These are phyloP conservation scores for Brachionus manjavacas DNA, from an alignment of 1,140 invertebrate genomes.

Conservation along the genomic window DNA sequence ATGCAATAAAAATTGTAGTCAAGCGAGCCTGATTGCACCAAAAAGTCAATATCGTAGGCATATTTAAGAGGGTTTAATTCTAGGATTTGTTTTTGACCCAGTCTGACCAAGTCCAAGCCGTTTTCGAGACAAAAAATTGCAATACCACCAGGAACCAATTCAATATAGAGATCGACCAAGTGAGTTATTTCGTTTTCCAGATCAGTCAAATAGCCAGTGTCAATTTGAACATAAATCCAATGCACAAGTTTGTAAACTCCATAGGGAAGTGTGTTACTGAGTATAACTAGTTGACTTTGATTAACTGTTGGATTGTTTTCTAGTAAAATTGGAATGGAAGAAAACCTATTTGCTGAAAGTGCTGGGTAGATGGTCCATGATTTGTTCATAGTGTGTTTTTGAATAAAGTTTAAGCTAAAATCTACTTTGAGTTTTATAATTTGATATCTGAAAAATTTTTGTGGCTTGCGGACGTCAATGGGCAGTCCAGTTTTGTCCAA, in stretches of 20 bases:
- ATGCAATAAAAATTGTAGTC: not conserved
- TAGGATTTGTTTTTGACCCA: not conserved
- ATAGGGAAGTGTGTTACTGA: not conserved
- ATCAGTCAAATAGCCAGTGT: not conserved
- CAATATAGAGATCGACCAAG: not conserved
- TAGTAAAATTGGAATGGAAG: not conserved
- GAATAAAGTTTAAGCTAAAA: not conserved
- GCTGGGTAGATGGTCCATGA: not conserved
- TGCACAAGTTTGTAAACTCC: not conserved
- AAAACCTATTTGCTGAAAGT: not conserved
- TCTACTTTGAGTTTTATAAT: not conserved
- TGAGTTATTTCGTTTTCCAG: not conserved
- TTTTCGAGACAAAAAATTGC: slow-evolving; percentile 12
- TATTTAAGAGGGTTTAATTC: slow-evolving; percentile 25
- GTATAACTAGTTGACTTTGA: not conserved
- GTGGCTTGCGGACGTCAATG: not conserved
- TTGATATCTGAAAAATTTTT: not conserved
- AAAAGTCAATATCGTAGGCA: slow-evolving; percentile 23
- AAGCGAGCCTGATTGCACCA: not conserved
- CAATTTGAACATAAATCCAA: not conserved
- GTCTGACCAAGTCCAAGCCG: not conserved
- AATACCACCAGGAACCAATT: slow-evolving; percentile 6
- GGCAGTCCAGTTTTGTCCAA: not conserved
- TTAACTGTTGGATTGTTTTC: not conserved
- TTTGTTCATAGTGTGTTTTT: not conserved